Percentiles rank a stretch among this genome's conserved stretches.
Evolutionary conservation across 2,113 vertebrate species (phyloP).

Genomic region (Xenus cinereus): DNA sequence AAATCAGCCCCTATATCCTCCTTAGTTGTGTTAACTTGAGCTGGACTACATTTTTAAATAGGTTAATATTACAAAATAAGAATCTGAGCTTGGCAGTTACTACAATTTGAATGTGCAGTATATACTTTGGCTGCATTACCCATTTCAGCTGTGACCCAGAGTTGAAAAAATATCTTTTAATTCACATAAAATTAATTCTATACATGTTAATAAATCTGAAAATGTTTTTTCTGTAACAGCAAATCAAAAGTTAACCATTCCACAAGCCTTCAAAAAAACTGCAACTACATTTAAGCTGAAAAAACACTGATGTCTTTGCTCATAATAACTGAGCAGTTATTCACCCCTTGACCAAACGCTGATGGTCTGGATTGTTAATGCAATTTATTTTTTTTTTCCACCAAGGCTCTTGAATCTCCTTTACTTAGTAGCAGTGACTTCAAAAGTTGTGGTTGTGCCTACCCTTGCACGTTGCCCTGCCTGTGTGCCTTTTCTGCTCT

Average conservation of each 20-base stretch:
- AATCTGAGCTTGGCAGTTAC: not conserved
- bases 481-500: accelerated
- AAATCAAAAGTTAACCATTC: not conserved
- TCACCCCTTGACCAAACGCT: not conserved
- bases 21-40: not conserved
- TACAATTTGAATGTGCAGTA: accelerated
- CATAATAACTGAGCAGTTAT: not conserved
- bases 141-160: not conserved
- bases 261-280: not conserved
- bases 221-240: not conserved
- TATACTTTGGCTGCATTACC: not conserved
- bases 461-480: not conserved
- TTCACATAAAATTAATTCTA: not conserved
- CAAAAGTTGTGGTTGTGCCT: not conserved
- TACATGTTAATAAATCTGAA: not conserved
- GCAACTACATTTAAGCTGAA: not conserved
- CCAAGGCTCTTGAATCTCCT: not conserved
- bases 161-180: not conserved
- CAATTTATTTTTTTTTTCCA: too few relatives aligned
- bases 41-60: not conserved
- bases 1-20: not conserved
- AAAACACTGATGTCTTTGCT: not conserved
- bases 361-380: not conserved
- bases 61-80: not conserved
- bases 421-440: not conserved